Evolutionary conservation across 2,888 invertebrate species (phyloP), one percentile per base, ranked within the genome.

Genomic region (Calameuta pallipes): DNA sequence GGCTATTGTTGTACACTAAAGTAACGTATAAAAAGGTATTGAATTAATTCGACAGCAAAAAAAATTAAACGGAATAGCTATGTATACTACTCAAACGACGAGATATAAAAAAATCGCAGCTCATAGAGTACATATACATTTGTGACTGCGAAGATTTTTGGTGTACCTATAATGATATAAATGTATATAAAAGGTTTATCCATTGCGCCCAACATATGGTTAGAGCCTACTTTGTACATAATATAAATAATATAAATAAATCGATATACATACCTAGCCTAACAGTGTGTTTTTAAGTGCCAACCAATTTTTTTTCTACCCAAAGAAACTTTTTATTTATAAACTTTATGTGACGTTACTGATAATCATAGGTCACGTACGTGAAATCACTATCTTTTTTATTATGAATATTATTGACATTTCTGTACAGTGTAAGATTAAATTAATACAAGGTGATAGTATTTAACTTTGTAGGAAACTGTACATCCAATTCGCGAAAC

Each of bases 401-500:
- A 56, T 56, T 56, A 56, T 23, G 56, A 56, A 56, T 56, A 56
- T 23, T 9, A 56, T 56, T 56, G 9, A 56, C 23, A 6, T 23
- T 56, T 56, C 23, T 56, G 9, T 56, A 56, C 56, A 56, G 23
- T 6, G 2, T 56, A 9, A 56, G 9, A 56, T 56, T 56, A 23
- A 9, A 9, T 85, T 77, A 90, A 80, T 89, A 91, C 75, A 88
- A 82, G 79, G 85, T 85, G 74, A 87, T 92, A 84, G 93, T 93
- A 76, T 93, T 92, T 81, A 93, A 92, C 90, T 95, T 93, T 75
- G 94, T 92, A 30, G 94, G 94, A 90, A 94, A 94, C 87, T 96
- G 96, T 84, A 94, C 94, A 90, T 97, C 96, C 76, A 97, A 92
- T 83, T 95, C 94, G 80, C 95, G 94, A 88, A 96, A 97, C 92